These are phyloP conservation scores for Benthosema pterotum DNA, from an alignment of 2,797 vertebrate genomes.

Conservation along the genomic window DNA sequence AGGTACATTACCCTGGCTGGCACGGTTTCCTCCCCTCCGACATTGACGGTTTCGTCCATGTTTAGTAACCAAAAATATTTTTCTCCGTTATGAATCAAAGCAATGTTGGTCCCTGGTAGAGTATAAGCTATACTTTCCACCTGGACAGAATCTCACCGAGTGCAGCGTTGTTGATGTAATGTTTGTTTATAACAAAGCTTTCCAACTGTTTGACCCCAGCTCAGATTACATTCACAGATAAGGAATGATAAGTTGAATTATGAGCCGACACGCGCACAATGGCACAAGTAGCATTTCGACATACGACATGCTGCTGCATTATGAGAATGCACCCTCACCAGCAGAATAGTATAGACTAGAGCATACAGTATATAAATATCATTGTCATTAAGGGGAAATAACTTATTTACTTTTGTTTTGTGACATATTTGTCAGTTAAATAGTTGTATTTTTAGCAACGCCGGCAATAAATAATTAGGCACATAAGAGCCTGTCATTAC, in stretches of 20 bases:
- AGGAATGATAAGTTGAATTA: slow-evolving; percentile 29
- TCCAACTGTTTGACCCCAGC: slow-evolving; percentile 26
- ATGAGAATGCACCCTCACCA: too few relatives aligned
- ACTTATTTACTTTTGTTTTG: too few relatives aligned
- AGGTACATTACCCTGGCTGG: neutral
- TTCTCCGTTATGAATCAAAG: neutral
- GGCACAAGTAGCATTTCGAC: slow-evolving; percentile 44
- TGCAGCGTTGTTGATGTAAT: slow-evolving; percentile 33
- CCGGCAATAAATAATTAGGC: too few relatives aligned
- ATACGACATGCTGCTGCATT: too few relatives aligned
- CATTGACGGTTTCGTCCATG: slow-evolving; percentile 38
- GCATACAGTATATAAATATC: too few relatives aligned
- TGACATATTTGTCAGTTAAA: too few relatives aligned
- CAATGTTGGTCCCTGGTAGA: slow-evolving; percentile 1
- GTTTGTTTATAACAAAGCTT: slow-evolving; percentile 31
- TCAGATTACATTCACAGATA: slow-evolving; percentile 51
- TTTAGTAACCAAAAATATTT: neutral
- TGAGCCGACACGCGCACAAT: slow-evolving; percentile 27
- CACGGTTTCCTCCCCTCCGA: slow-evolving; percentile 14
- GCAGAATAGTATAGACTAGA: too few relatives aligned
- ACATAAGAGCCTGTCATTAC: too few relatives aligned
- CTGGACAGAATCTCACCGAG: slow-evolving; percentile 9
- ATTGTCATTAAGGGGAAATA: too few relatives aligned
- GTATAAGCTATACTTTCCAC: slow-evolving; percentile 5
- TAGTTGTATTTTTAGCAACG: too few relatives aligned